Percentiles rank a stretch among this genome's conserved stretches.
Conservation (phyloP, 2,888 invertebrate species). For the Morpho helenor region DNA sequence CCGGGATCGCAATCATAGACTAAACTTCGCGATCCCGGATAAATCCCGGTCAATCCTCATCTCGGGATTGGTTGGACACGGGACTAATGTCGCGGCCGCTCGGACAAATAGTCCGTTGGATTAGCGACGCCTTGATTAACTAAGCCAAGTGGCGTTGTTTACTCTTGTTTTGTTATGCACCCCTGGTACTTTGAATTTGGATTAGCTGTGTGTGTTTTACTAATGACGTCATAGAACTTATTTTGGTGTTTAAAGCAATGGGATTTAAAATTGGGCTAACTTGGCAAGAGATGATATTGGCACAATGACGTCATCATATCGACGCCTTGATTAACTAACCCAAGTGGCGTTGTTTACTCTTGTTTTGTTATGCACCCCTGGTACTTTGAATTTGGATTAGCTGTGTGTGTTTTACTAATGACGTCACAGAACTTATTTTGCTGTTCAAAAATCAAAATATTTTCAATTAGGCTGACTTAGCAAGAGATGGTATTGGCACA, state of each 20-base stretch:
- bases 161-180: constrained; percentile 63
- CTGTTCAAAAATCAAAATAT: too few species aligned
- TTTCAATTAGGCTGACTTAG: too few species aligned
- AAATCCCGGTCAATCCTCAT: constrained; percentile 42
- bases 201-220: constrained; percentile 13
- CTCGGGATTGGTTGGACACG: constrained; percentile 49
- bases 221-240: constrained; percentile 9
- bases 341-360: constrained; percentile 47
- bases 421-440: constrained; percentile 6
- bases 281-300: too few species aligned
- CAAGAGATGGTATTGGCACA: too few species aligned
- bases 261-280: too few species aligned
- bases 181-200: constrained; percentile 45
- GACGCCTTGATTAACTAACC: constrained; percentile 69
- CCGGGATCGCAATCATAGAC: constrained; percentile 29
- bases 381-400: constrained; percentile 34
- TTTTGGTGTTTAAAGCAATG: not conserved
- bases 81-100: constrained; percentile 68
- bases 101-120: constrained; percentile 62
- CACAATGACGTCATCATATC: constrained; percentile 5
- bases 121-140: constrained; percentile 69
- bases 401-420: constrained; percentile 12
- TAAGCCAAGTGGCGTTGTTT: constrained; percentile 52
- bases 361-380: constrained; percentile 67
- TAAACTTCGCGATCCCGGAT: constrained; percentile 43